Conservation (phyloP, 2,797 vertebrate species). For the Mormyrops boulengeri region DNA sequence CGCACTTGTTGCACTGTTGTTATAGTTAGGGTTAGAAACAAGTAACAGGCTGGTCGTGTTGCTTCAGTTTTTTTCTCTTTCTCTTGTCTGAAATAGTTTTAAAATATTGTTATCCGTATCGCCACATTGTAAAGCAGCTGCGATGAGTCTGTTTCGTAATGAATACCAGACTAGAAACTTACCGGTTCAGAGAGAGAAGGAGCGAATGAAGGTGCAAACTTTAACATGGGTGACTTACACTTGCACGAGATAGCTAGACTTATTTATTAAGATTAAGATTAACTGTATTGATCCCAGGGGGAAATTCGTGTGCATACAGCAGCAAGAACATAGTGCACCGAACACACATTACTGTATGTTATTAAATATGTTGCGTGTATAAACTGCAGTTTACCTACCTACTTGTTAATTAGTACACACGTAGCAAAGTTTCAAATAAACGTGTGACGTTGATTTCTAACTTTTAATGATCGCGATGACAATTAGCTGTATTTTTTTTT, state of each 20-base stretch:
- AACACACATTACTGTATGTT: background rate
- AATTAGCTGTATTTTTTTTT: background rate
- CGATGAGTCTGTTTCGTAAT: background rate
- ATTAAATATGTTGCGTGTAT: background rate
- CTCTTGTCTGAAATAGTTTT: background rate
- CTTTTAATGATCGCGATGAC: background rate
- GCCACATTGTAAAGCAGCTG: background rate
- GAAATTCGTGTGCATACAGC: background rate
- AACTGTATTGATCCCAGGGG: background rate
- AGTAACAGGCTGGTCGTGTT: background rate
- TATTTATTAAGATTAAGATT: background rate
- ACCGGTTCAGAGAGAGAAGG: conserved; percentile 25
- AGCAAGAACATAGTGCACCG: background rate
- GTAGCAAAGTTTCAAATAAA: background rate
- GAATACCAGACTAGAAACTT: conserved; percentile 21
- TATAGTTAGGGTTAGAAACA: background rate
- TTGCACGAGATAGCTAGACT: background rate
- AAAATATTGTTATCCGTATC: background rate
- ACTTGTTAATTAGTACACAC: background rate
- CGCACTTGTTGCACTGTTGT: background rate
- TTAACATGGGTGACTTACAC: background rate
- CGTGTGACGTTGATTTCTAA: background rate
- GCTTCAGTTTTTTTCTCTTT: background rate
- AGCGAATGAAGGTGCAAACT: conserved; percentile 28
- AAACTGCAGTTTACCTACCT: background rate